These are phyloP conservation scores for Semnopithecus entellus DNA, from an alignment of 2,113 vertebrate species.

Conservation along the genomic window DNA sequence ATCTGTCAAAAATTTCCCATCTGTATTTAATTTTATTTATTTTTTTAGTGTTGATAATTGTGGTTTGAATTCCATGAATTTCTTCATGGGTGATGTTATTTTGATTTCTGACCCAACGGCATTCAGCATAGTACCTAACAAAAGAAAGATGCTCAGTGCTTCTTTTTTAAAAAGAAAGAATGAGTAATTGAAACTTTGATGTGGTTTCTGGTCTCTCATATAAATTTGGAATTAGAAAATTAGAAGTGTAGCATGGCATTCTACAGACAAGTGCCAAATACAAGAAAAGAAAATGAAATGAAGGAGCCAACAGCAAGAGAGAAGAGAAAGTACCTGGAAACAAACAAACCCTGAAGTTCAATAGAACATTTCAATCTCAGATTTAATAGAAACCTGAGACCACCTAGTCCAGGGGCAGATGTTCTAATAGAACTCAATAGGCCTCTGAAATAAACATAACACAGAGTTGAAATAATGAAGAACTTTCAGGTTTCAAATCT, in stretches of 20 bases:
- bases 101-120: neutral
- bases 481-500: neutral
- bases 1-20: neutral
- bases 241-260: neutral
- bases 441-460: neutral
- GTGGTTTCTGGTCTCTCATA: neutral
- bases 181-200: neutral
- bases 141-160: neutral
- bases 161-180: neutral
- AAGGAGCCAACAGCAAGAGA: neutral
- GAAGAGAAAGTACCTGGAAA: neutral
- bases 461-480: neutral
- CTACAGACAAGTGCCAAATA: neutral
- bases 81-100: neutral
- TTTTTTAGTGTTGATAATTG: neutral
- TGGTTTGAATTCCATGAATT: neutral
- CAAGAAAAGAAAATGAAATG: neutral
- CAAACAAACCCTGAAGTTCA: neutral
- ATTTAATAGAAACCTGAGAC: neutral
- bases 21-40: neutral
- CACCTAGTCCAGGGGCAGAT: neutral
- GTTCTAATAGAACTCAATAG: neutral
- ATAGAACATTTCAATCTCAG: neutral
- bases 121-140: neutral
- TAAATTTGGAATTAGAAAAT: neutral